A percentile compares a stretch with the other conserved stretches of the same genome.
These are phyloP conservation scores for Aphelocoma coerulescens DNA, from an alignment of 2,113 vertebrate genomes.

Conservation along the genomic window DNA sequence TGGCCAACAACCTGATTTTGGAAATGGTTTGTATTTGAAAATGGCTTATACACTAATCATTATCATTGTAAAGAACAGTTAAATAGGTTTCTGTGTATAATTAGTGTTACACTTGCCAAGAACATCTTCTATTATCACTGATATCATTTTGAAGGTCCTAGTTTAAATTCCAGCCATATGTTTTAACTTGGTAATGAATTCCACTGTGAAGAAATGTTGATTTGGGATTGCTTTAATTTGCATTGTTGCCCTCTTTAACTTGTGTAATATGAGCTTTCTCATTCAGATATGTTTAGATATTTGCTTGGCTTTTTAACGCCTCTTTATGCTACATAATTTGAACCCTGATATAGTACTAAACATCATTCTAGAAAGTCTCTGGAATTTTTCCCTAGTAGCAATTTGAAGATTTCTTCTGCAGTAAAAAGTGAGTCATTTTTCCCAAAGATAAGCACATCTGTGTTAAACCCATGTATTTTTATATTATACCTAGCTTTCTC, in stretches of 20 bases:
- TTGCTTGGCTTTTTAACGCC: background rate
- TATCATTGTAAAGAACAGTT: background rate
- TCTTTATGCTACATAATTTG: background rate
- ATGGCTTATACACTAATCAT: background rate
- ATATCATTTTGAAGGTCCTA: background rate
- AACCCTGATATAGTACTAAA: background rate
- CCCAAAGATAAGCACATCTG: background rate
- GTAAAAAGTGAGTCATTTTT: background rate
- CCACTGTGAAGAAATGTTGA: background rate
- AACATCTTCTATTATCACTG: background rate
- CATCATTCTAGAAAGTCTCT: background rate
- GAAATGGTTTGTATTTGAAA: background rate
- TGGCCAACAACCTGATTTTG: background rate
- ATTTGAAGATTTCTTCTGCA: background rate
- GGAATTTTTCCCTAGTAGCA: background rate
- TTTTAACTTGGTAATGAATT: slow-evolving; percentile 18
- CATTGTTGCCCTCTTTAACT: background rate
- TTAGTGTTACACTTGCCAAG: background rate
- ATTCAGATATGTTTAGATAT: background rate
- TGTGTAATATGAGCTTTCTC: background rate
- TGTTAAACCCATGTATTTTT: background rate
- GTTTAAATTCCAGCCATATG: background rate
- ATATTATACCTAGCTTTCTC: background rate
- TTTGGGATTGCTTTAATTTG: background rate
- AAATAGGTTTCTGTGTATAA: slow-evolving; percentile 16